Evolutionary conservation across 2,888 invertebrate genomes (phyloP), one percentile per base, ranked within the genome.

Genomic region (Deilephila elpenor): DNA sequence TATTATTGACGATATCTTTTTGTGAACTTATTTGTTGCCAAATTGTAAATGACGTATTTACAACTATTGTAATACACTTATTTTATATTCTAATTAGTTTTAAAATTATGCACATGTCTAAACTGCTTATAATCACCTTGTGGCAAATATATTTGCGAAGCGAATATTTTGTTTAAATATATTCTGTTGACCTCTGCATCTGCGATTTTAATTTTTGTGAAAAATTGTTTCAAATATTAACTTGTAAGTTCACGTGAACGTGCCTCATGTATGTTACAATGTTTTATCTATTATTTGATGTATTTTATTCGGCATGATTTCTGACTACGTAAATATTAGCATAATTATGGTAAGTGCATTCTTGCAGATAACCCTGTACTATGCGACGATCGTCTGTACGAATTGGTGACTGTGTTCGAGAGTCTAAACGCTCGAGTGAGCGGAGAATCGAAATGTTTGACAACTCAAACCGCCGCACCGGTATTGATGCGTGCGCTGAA

Each of bases 281-380:
- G 8, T 17, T n/a, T 51, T 29, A 44, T 25, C 20, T 29, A 19
- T 56, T 53, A 19, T 71, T 61, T 71, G 32, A n/a, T 70, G 32
- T 17, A 29, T 51, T 51, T 20, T 11, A 5, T 44, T 8, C 25
- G 19, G 19, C 25, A 25, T 59, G 32, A 34, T n/a, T 6, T 19
- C 6, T 8, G 20, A 29, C n/a, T 29, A 19, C 19, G 56, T 59
- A 14, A 56, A 37, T 59, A 59, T 67, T 71, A 25, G 64, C 7
- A 37, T 71, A 67, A 67, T 74, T 74, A 34, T 64, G 64, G 62
- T 32, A 71, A 70, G 64, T 37, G 56, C 51, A 70, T 74, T 70
- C 59, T 95, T 95, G 0, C 95, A 98, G 98, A 97, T 87, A 98
- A 98, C 91, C 98, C 98, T 71, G 97, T 98, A 74, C 91, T 97